A percentile compares a stretch with the other conserved stretches of the same genome.
phyloP scores from a whole-genome alignment of 2,797 vertebrate species.

The Rhodeus uyekii region DNA sequence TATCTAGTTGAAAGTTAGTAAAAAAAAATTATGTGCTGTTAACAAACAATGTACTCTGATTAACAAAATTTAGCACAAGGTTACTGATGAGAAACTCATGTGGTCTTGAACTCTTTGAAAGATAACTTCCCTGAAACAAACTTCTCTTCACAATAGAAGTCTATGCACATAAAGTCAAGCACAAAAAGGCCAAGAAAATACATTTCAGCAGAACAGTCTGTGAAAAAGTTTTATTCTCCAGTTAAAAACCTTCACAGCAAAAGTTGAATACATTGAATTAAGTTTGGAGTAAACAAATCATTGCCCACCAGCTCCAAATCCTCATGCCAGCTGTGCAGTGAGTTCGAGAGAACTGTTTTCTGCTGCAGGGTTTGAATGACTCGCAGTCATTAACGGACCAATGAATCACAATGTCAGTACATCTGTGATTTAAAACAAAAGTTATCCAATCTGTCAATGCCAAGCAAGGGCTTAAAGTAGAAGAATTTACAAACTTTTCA shows the following conservation, averaged over 20 bases:
- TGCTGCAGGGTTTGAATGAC: conserved; percentile 6
- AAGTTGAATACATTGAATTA: background rate
- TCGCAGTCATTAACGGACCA: background rate
- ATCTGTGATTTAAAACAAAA: background rate
- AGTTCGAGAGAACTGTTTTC: background rate
- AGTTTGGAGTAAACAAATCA: background rate
- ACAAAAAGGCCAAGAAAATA: background rate
- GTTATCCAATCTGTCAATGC: background rate
- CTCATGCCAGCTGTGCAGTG: background rate
- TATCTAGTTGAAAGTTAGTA: too few species aligned
- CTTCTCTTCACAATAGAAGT: background rate
- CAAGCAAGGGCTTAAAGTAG: background rate
- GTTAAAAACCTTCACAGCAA: background rate
- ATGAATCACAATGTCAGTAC: background rate
- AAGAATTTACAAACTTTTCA: background rate
- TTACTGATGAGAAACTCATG: background rate
- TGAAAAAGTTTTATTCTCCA: background rate
- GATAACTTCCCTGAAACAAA: background rate
- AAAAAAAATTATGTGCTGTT: too few species aligned
- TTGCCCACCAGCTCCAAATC: background rate
- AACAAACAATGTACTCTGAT: too few species aligned
- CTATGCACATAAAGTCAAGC: background rate
- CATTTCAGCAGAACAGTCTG: background rate
- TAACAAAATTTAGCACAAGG: background rate
- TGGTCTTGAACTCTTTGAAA: background rate